Percentiles rank a stretch among this genome's conserved stretches.
phyloP scores from a whole-genome alignment of 1,140 invertebrate species.

The Pomacea maculata region DNA sequence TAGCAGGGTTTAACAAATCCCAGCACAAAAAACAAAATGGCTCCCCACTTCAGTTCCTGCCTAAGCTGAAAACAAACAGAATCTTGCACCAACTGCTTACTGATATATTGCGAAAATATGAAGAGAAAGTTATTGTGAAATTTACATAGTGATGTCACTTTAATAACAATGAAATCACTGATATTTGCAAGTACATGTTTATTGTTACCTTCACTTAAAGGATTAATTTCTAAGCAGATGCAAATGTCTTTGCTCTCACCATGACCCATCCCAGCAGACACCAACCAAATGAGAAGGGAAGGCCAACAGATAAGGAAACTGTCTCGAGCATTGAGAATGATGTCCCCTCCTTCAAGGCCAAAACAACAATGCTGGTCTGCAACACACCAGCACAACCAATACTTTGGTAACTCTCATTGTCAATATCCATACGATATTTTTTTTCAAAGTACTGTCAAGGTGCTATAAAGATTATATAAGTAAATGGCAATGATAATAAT shows the following conservation, averaged over 20 bases:
- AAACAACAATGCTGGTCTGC: conserved; percentile 52
- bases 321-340: conserved; percentile 36
- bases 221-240: not conserved
- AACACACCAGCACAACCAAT: conserved; percentile 20
- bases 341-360: conserved; percentile 48
- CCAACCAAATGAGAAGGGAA: conserved; percentile 51
- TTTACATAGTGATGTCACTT: not conserved
- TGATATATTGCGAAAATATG: not conserved
- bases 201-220: not conserved
- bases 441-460: not conserved
- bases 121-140: not conserved
- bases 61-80: conserved; percentile 38
- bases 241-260: conserved; percentile 33
- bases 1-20: conserved; percentile 51
- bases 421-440: not conserved
- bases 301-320: conserved; percentile 45
- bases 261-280: conserved; percentile 50
- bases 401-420: no score
- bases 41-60: conserved; percentile 33
- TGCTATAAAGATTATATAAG: no score
- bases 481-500: no score
- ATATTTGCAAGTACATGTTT: not conserved
- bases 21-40: conserved; percentile 40
- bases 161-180: not conserved
- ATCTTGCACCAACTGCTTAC: not conserved